A percentile compares a stretch with the other conserved stretches of the same genome.
These are phyloP conservation scores for Xiphydria camelus DNA, from an alignment of 2,888 invertebrate genomes.

Conservation along the genomic window DNA sequence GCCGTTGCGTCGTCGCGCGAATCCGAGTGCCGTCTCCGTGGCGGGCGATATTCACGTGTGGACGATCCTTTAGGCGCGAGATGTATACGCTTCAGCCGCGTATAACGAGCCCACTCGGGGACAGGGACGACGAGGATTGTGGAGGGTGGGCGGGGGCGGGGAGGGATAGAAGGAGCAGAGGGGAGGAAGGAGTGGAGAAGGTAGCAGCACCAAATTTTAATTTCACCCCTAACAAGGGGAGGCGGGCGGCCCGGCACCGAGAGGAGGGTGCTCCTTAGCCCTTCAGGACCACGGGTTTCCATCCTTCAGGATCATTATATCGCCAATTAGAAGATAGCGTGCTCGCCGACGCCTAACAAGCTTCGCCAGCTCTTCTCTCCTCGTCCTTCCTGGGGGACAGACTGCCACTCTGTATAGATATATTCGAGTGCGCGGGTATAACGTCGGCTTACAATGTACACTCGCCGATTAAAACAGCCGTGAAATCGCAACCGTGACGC, in stretches of 20 bases:
- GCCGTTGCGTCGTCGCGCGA: no score
- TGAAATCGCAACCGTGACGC: no score
- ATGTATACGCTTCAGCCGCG: slow-evolving; percentile 38
- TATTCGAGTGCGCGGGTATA: no score
- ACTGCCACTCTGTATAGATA: not conserved
- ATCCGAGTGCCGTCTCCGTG: no score
- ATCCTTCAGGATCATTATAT: slow-evolving; percentile 59
- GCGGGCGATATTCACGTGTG: slow-evolving; percentile 12
- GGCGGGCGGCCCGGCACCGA: slow-evolving; percentile 12
- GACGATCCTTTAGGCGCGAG: slow-evolving; percentile 23
- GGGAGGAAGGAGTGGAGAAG: slow-evolving; percentile 12
- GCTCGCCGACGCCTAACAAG: slow-evolving; percentile 56
- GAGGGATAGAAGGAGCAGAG: slow-evolving; percentile 29
- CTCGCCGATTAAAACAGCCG: no score
- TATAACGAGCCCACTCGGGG: slow-evolving; percentile 32
- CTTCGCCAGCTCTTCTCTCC: slow-evolving; percentile 32
- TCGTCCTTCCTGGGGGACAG: slow-evolving; percentile 2
- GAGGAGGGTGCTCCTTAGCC: slow-evolving; percentile 24
- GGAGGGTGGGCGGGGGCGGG: slow-evolving; percentile 2
- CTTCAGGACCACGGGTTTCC: slow-evolving; percentile 50
- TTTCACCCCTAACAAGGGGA: slow-evolving; percentile 48
- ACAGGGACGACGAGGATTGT: not conserved
- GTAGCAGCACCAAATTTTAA: slow-evolving; percentile 39
- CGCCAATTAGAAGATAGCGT: slow-evolving; percentile 58
- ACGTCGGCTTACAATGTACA: no score